These are phyloP conservation scores for Neogobius melanostomus DNA, from an alignment of 2,113 vertebrate genomes.

Conservation along the genomic window DNA sequence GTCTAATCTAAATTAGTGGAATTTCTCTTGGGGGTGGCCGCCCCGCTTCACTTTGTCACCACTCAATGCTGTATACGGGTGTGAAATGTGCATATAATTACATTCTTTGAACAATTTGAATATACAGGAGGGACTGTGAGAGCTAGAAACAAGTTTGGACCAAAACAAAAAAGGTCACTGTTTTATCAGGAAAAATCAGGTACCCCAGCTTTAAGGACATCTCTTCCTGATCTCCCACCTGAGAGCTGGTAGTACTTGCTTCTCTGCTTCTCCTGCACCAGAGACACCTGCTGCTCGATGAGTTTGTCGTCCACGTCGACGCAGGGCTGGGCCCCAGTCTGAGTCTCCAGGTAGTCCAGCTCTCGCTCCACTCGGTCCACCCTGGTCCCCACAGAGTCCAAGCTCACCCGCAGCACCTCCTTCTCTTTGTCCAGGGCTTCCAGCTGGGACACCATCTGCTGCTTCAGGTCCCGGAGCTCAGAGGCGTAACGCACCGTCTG, in stretches of 20 bases:
- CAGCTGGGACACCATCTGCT: conserved; percentile 89
- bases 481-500: conserved; percentile 89
- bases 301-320: conserved; percentile 90
- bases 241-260: conserved; percentile 88
- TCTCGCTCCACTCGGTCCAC: conserved; percentile 92
- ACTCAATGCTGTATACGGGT: too few relatives aligned
- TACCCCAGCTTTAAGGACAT: too few relatives aligned
- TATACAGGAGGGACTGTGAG: too few relatives aligned
- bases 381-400: conserved; percentile 81
- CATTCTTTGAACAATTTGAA: too few relatives aligned
- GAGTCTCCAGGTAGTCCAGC: conserved; percentile 93
- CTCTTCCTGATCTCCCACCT: conserved; percentile 68
- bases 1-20: too few relatives aligned
- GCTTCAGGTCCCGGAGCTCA: conserved; percentile 94
- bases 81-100: too few relatives aligned
- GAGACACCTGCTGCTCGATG: conserved; percentile 83
- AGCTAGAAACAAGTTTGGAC: too few relatives aligned
- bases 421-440: conserved; percentile 91
- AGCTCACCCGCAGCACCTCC: conserved; percentile 80
- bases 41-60: too few relatives aligned
- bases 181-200: too few relatives aligned
- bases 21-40: too few relatives aligned
- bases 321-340: conserved; percentile 88
- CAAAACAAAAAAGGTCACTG: too few relatives aligned
- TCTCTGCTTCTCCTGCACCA: conserved; percentile 86